These are phyloP conservation scores for Leptobrachium ailaonicum DNA, from an alignment of 2,113 vertebrate species.

Conservation along the genomic window DNA sequence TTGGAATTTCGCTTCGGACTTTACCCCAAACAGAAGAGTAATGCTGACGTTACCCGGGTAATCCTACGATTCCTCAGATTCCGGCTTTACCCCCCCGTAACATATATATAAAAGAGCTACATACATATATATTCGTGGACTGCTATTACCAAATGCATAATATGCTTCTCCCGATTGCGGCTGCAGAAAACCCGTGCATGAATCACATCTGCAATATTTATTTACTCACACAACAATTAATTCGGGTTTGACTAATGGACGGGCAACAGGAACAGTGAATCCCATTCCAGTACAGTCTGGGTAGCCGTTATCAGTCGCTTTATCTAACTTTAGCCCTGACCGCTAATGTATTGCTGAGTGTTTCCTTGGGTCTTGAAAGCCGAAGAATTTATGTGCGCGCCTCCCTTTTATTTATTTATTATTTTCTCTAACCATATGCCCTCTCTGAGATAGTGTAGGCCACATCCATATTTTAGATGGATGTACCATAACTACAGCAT, in stretches of 20 bases:
- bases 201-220: slow-evolving; percentile 37
- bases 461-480: slow-evolving; percentile 57
- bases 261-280: slow-evolving; percentile 12
- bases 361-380: slow-evolving; percentile 45
- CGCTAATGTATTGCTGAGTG: slow-evolving; percentile 46
- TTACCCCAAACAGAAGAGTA: no score
- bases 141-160: neutral
- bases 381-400: slow-evolving; percentile 40
- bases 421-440: slow-evolving; percentile 6
- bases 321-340: slow-evolving; percentile 45
- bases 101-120: no score
- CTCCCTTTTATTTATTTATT: neutral
- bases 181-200: slow-evolving; percentile 1
- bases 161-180: neutral
- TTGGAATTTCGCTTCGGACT: no score
- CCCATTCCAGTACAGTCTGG: neutral
- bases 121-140: neutral
- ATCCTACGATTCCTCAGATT: no score
- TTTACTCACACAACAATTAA: slow-evolving; percentile 45
- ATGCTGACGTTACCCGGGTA: no score
- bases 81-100: no score
- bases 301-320: slow-evolving; percentile 19
- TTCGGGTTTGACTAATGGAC: slow-evolving; percentile 47
- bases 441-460: slow-evolving; percentile 61
- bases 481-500: slow-evolving; percentile 60